A percentile compares a stretch with the other conserved stretches of the same genome.
Conservation (phyloP, 2,888 invertebrate species). For the Cryptocephalus moraei region DNA sequence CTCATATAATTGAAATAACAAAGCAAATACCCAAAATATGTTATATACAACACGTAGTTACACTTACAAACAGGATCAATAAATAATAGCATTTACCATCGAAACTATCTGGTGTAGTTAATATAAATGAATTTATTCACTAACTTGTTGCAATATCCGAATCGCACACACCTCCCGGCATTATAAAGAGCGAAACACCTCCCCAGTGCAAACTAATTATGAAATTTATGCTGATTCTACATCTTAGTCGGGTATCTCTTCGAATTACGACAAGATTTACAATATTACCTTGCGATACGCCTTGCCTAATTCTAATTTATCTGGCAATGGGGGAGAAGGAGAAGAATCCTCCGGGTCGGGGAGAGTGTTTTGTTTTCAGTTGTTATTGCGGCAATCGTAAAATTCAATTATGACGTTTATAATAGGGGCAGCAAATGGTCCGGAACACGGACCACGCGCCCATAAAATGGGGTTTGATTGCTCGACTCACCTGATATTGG, state of each 20-base stretch:
- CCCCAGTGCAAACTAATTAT: slow-evolving; percentile 38
- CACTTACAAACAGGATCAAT: no score
- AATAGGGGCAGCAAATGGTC: slow-evolving; percentile 18
- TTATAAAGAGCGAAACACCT: slow-evolving; percentile 21
- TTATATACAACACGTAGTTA: no score
- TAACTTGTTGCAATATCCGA: slow-evolving; percentile 1
- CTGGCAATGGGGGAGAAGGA: slow-evolving; percentile 23
- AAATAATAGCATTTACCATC: no score
- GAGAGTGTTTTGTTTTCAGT: no score
- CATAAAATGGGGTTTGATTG: slow-evolving; percentile 6
- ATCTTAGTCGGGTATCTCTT: slow-evolving; percentile 39
- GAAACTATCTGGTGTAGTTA: no score
- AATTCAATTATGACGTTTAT: slow-evolving; percentile 34
- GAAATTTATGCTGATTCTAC: slow-evolving; percentile 45
- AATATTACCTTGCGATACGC: slow-evolving; percentile 41
- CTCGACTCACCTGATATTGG: slow-evolving; percentile 6
- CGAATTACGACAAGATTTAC: slow-evolving; percentile 43
- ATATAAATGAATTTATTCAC: slow-evolving; percentile 1
- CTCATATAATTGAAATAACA: no score
- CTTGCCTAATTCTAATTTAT: slow-evolving; percentile 42
- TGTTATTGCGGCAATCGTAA: slow-evolving; percentile 25
- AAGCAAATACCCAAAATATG: no score
- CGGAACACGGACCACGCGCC: slow-evolving; percentile 8
- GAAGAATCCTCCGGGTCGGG: slow-evolving; percentile 8
- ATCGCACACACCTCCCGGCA: slow-evolving; percentile 1